Percentiles rank a stretch among this genome's conserved stretches.
Evolutionary conservation across 2,888 invertebrate genomes (phyloP).

Genomic region (Ectobius pallidus): DNA sequence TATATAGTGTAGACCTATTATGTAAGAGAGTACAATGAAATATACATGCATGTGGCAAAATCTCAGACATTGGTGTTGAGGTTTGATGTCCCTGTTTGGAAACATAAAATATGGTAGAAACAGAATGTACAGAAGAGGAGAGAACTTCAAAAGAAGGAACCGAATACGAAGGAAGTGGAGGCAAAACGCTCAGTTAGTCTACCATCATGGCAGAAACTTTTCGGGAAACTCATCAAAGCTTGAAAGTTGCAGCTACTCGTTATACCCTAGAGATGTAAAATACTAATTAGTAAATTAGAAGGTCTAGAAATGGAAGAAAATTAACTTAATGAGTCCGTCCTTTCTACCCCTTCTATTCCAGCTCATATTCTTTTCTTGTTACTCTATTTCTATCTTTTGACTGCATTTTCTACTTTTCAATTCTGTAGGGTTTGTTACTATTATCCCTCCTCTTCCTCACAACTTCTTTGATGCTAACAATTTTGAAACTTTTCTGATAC

Average conservation of each 20-base stretch:
- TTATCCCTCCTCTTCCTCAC: background rate
- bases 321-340: conserved; percentile 50
- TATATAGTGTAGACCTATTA: too few species aligned
- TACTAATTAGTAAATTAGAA: conserved; percentile 54
- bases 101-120: background rate
- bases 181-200: conserved; percentile 5
- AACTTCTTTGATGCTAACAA: background rate
- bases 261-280: conserved; percentile 50
- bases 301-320: conserved; percentile 50
- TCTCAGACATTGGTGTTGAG: too few species aligned
- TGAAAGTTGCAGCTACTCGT: conserved; percentile 25
- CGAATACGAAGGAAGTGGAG: background rate
- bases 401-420: background rate
- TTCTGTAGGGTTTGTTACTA: conserved; percentile 3
- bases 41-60: too few species aligned
- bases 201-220: conserved; percentile 14
- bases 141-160: conserved; percentile 6
- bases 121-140: background rate
- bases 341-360: too few species aligned
- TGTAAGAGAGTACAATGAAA: too few species aligned
- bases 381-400: conserved; percentile 13
- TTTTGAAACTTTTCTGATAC: background rate
- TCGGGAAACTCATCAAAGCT: conserved; percentile 38
- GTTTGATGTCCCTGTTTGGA: background rate
- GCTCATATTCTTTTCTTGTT: too few species aligned